These are phyloP conservation scores for Eulemur rubriventer DNA, from an alignment of 2,797 vertebrate genomes.

Conservation along the genomic window DNA sequence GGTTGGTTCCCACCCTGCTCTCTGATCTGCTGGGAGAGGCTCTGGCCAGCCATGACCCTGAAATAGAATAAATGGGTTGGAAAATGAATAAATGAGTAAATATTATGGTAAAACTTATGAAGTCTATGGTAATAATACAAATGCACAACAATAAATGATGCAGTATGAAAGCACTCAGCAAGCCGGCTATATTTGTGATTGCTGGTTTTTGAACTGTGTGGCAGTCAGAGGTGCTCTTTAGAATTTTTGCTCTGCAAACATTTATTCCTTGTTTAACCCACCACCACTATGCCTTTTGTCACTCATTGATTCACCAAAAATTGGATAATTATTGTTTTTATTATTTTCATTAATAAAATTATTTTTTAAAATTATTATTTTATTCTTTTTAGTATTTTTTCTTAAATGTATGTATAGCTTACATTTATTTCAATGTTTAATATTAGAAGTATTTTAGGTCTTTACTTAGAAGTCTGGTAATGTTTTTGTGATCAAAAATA, in stretches of 20 bases:
- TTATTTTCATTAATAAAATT: neutral
- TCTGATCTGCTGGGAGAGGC: neutral
- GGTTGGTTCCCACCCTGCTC: neutral
- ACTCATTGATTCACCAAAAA: neutral
- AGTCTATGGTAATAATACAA: neutral
- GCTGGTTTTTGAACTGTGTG: neutral
- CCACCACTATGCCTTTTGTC: neutral
- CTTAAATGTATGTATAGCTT: neutral
- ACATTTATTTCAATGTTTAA: too few relatives aligned
- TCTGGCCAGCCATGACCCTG: neutral
- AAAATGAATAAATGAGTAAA: neutral
- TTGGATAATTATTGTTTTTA: neutral
- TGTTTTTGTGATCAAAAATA: too few relatives aligned
- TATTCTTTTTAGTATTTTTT: neutral
- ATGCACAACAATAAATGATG: neutral
- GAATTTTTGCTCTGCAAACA: neutral
- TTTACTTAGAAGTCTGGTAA: too few relatives aligned
- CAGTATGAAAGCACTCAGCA: neutral
- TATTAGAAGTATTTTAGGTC: too few relatives aligned
- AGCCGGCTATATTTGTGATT: neutral
- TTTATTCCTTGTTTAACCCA: neutral
- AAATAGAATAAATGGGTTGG: neutral
- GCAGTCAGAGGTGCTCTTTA: neutral
- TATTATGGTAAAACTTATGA: neutral
- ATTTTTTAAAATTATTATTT: neutral